Evolutionary conservation across 2,797 vertebrate genomes (phyloP).

Genomic region (Halcyon chelicuti): DNA sequence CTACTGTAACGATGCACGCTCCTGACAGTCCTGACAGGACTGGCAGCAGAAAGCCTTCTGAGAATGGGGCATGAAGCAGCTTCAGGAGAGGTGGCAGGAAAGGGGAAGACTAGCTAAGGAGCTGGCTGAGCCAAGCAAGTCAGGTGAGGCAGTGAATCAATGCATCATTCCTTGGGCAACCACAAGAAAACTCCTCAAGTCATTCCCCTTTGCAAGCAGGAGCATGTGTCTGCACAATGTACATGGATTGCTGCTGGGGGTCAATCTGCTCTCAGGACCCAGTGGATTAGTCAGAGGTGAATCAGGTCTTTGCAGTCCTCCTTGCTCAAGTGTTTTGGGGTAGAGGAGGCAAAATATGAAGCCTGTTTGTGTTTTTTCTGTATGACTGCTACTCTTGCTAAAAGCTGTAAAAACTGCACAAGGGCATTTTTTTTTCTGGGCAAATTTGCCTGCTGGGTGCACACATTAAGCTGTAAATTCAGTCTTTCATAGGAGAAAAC

Average conservation of each 20-base stretch:
- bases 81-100: neutral
- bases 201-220: neutral
- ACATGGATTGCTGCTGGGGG: neutral
- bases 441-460: neutral
- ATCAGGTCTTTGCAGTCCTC: neutral
- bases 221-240: neutral
- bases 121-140: neutral
- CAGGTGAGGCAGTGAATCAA: neutral
- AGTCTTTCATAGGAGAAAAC: slow-evolving; percentile 22
- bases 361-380: neutral
- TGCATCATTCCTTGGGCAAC: neutral
- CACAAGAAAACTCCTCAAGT: neutral
- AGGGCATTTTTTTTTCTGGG: neutral
- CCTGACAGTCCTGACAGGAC: neutral
- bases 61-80: neutral
- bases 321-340: neutral
- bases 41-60: neutral
- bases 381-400: neutral
- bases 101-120: neutral
- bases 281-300: neutral
- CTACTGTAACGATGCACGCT: neutral
- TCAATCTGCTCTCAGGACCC: neutral
- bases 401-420: neutral
- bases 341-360: neutral
- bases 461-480: neutral